Percentiles rank a stretch among this genome's conserved stretches.
These are phyloP conservation scores for Oreochromis tanganicae DNA, from an alignment of 2,113 vertebrate species.

Conservation along the genomic window DNA sequence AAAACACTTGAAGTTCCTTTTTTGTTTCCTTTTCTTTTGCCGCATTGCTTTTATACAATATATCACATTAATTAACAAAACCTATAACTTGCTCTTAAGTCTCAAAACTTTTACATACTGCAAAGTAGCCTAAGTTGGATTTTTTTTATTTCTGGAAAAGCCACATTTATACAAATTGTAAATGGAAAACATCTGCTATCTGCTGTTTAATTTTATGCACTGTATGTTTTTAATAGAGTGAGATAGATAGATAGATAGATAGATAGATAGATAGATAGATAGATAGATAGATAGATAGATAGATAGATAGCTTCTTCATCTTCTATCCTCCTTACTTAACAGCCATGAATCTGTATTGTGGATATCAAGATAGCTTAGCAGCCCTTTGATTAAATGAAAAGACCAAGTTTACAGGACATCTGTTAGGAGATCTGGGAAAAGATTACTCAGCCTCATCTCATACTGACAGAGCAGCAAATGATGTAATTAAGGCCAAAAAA, in stretches of 20 bases:
- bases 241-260: not conserved
- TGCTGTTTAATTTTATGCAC: too few species aligned
- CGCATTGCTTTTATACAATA: not conserved
- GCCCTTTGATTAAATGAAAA: constrained; percentile 73
- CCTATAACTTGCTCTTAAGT: not conserved
- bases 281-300: not conserved
- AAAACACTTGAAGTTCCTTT: not conserved
- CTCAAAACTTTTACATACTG: not conserved
- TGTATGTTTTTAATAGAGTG: too few species aligned
- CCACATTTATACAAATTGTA: not conserved
- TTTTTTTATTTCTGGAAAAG: not conserved
- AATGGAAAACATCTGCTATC: too few species aligned
- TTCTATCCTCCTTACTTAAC: constrained; percentile 35
- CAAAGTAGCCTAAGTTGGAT: not conserved
- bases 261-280: not conserved
- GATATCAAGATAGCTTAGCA: constrained; percentile 64
- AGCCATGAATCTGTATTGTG: not conserved
- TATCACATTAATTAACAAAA: not conserved
- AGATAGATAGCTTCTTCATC: not conserved
- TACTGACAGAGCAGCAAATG: constrained; percentile 46
- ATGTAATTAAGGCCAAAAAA: constrained; percentile 56
- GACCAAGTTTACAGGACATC: constrained; percentile 64
- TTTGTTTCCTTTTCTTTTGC: not conserved
- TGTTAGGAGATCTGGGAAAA: constrained; percentile 65
- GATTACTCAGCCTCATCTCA: constrained; percentile 66